Evolutionary conservation across 2,888 invertebrate species (phyloP).

Genomic region (Yponomeuta cagnagella): DNA sequence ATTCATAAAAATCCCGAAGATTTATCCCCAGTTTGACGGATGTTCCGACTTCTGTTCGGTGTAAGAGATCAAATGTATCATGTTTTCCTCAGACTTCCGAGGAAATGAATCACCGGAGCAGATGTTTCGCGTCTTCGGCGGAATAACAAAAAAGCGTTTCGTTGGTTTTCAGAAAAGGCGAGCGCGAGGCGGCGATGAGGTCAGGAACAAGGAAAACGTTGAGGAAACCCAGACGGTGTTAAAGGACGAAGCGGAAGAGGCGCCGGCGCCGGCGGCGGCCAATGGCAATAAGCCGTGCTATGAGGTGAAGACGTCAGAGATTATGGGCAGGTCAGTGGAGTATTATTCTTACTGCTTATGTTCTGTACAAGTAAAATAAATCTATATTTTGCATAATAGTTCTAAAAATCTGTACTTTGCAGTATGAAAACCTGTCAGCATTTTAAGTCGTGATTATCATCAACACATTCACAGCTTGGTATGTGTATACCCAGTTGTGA

Average conservation of each 20-base stretch:
- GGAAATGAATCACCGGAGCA: not conserved
- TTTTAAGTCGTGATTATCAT: too few relatives aligned
- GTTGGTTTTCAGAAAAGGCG: constrained; percentile 55
- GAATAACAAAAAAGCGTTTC: not conserved
- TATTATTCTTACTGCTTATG: constrained; percentile 6
- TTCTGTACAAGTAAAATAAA: not conserved
- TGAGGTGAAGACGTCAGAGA: constrained; percentile 74
- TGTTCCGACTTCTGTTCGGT: constrained; percentile 52
- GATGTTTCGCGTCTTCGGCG: not conserved
- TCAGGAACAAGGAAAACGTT: constrained; percentile 58
- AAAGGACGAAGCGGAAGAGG: constrained; percentile 27
- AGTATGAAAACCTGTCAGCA: too few relatives aligned
- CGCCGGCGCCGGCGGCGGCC: constrained; percentile 49
- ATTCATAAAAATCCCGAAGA: constrained; percentile 41
- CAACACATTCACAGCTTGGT: too few relatives aligned
- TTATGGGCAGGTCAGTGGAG: constrained; percentile 74
- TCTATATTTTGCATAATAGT: too few relatives aligned
- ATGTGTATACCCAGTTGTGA: too few relatives aligned
- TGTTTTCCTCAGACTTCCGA: not conserved
- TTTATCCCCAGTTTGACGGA: constrained; percentile 28
- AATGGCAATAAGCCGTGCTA: constrained; percentile 77
- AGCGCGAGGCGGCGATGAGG: constrained; percentile 42
- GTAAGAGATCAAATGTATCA: constrained; percentile 32
- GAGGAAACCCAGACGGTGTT: constrained; percentile 32
- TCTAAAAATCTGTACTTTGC: too few relatives aligned